phyloP scores from a whole-genome alignment of 2,888 invertebrate genomes.

The Lithophane socia region DNA sequence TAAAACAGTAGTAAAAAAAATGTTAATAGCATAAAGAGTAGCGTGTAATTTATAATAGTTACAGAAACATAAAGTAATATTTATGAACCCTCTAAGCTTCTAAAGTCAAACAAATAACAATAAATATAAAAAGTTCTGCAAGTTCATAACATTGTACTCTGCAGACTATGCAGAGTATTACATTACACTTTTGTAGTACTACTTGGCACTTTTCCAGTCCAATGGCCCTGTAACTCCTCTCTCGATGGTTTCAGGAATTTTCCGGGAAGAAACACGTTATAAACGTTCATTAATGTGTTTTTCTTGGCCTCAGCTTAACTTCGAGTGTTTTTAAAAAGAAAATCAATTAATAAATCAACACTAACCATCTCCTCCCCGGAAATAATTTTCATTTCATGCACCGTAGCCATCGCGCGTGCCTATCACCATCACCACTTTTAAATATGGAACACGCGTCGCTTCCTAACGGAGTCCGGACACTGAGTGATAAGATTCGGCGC shows the following conservation, averaged over 20 bases:
- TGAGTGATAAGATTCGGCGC: slow-evolving; percentile 52
- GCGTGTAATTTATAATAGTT: background rate
- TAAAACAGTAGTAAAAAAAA: too few species aligned
- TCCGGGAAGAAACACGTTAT: background rate
- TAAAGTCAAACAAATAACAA: slow-evolving; percentile 18
- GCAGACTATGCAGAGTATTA: background rate
- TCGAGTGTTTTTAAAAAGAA: background rate
- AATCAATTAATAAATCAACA: slow-evolving; percentile 3
- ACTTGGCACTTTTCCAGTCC: slow-evolving; percentile 7
- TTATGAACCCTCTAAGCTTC: background rate
- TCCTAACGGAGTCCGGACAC: slow-evolving; percentile 26
- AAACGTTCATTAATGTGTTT: background rate
- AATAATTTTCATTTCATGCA: slow-evolving; percentile 46
- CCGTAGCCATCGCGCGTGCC: slow-evolving; percentile 21
- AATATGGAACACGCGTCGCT: slow-evolving; percentile 41
- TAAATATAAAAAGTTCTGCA: background rate
- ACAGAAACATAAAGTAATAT: background rate
- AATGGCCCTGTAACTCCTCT: background rate
- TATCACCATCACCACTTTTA: slow-evolving; percentile 23
- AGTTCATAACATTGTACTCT: background rate
- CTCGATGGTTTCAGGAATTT: slow-evolving; percentile 4
- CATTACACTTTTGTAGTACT: background rate
- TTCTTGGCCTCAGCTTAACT: background rate
- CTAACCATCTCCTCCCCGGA: slow-evolving; percentile 37
- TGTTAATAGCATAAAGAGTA: background rate